Base-by-base conservation (phyloP, 2,113 vertebrate genomes). In the Salvelinus namaycush region DNA sequence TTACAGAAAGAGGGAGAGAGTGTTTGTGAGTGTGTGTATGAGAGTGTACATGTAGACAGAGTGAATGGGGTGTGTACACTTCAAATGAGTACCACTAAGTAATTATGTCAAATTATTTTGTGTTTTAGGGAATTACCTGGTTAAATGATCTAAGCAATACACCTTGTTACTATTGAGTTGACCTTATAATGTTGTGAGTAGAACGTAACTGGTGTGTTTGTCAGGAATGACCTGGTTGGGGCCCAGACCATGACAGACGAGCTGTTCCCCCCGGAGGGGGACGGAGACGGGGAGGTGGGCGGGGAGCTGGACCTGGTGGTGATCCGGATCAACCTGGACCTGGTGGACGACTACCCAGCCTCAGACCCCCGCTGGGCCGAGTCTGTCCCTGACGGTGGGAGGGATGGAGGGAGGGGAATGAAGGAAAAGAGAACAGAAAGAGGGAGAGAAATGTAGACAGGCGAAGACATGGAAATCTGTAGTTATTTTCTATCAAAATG, bases 291-390 rank as follows among this genome's bases (percentile, higher is more conserved):
- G 67, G 92, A 92, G 71, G 88, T 92, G 0, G 92, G 95, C 20
- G 48, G 81, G 48, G 95, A 98, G 29, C 90, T 99, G 69, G 96
- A 99, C 67, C 79, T 49, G 27, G 87, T 95, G 27, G 94, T 98
- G 75, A 94, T 91, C 27, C 95, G 94, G n/a, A 97, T 99, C 81
- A 95, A 97, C 54, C 82, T 96, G 72, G 96, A 98, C 73, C 89
- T 99, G 80, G 90, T 98, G 76, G 97, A 99, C 18, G 98, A 99
- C 78, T 99, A 97, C 75, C 98, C 98, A 8, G 96, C 97, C 1
- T 97, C 96, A 6, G 98, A 99, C 80, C 98, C 98, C 1, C 94
- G 97, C 69, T 99, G 98, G 98, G 97, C 97, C 0, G 97, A 99
- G 83, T 99, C 98, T 20, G 95, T 99, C 29, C 97, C 96, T 0